Conservation (phyloP, 2,797 vertebrate genomes). For the Micromesistius poutassou region DNA sequence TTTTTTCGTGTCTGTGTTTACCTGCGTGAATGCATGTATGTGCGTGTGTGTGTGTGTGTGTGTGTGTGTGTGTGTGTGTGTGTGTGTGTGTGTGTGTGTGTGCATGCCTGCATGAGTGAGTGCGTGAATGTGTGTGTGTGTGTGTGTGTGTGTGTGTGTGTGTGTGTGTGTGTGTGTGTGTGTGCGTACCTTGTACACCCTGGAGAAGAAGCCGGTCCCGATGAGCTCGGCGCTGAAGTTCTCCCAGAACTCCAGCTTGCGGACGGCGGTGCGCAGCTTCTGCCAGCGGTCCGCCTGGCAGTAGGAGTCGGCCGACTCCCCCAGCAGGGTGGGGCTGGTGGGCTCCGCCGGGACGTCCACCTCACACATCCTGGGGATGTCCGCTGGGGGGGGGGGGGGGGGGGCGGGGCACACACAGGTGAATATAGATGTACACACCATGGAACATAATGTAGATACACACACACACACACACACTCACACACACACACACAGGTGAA, state of each 20-base stretch:
- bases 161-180: no score
- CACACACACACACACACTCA: no score
- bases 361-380: conserved; percentile 76
- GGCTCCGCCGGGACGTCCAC: conserved; percentile 71
- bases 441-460: conserved; percentile 30
- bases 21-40: no score
- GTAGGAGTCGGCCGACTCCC: conserved; percentile 76
- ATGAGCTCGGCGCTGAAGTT: conserved; percentile 80
- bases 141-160: no score
- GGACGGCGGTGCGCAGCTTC: conserved; percentile 76
- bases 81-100: no score
- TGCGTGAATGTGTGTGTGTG: no score
- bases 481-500: conserved; percentile 10
- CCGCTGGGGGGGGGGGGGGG: conserved; percentile 40
- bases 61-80: no score
- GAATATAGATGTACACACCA: conserved; percentile 28
- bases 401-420: background rate
- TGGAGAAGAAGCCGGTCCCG: conserved; percentile 86
- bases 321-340: conserved; percentile 67
- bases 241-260: conserved; percentile 88
- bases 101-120: no score
- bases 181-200: conserved; percentile 81
- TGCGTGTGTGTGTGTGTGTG: background rate
- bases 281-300: conserved; percentile 80
- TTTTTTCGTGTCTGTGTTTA: background rate